Percentiles rank a stretch among this genome's conserved stretches.
Conservation (phyloP, 2,888 invertebrate genomes). For the Idaea straminata region DNA sequence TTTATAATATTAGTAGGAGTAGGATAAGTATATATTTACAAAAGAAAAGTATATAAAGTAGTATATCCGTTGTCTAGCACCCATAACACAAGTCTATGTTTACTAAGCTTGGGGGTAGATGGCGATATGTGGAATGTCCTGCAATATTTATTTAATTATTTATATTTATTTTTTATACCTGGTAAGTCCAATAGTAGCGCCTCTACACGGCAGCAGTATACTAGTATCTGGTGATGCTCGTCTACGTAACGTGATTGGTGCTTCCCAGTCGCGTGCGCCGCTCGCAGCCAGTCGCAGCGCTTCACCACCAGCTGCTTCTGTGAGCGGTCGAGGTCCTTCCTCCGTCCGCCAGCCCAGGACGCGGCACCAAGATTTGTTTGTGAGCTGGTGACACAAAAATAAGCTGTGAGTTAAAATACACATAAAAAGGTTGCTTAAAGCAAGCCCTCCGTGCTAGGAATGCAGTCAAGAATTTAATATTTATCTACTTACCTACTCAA, state of each 20-base stretch:
- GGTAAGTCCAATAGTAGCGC: constrained; percentile 61
- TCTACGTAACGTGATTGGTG: constrained; percentile 88
- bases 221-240: constrained; percentile 87
- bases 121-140: too few species aligned
- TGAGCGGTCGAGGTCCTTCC: constrained; percentile 55
- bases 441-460: too few species aligned
- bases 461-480: too few species aligned
- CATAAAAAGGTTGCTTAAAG: not conserved
- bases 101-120: too few species aligned
- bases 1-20: too few species aligned
- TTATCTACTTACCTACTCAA: too few species aligned
- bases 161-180: constrained; percentile 39
- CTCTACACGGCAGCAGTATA: constrained; percentile 66
- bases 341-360: constrained; percentile 83
- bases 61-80: too few species aligned
- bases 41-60: too few species aligned
- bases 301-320: constrained; percentile 73
- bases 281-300: constrained; percentile 74
- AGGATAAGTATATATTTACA: too few species aligned
- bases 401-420: not conserved
- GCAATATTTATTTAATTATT: too few species aligned
- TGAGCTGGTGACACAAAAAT: constrained; percentile 80
- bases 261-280: constrained; percentile 87
- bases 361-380: constrained; percentile 92
- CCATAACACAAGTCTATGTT: too few species aligned